Base-by-base conservation (phyloP, 2,797 vertebrate species). In the Acanthis flammea region DNA sequence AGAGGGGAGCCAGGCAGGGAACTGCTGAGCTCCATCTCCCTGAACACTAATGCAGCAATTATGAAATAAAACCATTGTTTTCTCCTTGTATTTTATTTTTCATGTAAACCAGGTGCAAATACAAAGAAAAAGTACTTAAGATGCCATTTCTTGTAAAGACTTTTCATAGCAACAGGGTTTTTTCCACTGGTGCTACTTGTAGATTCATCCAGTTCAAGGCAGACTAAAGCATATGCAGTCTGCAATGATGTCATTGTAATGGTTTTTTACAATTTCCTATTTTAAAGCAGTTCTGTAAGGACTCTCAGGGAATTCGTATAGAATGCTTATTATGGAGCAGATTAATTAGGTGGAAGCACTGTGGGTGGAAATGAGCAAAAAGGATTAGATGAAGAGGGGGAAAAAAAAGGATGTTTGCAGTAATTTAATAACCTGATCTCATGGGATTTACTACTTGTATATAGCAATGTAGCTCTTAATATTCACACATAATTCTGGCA, bases 311-410 rank as follows among this genome's bases (percentile, higher is more conserved):
- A 75, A 75, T 89, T 53, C 0, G 1, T 88, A 7, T 51, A 55
- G 45, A 24, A 35, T 71, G 45, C 19, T 93, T 73, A 47, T 80
- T 92, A 68, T 66, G 77, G 41, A 68, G 92, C 55, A 48, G 48
- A 31, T 72, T 73, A 88, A 76, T 88, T 77, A 86, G 50, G 37
- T 86, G 35, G 39, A 85, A 94, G 31, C 7, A 4, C 35, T 57
- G 66, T 77, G 79, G 50, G 48, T 82, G 51, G 70, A 94, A 96
- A 62, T 80, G 50, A 79, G 70, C 39, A 88, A 85, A 92, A 87
- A 92, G 60, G 70, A 72, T 88, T 91, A 82, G 37, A 84, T 57
- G 84, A 53, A 72, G 51, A 80, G 11, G 3, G 10, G 1, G 10
- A 1, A 2, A 3, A 63, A 37, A 50, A 48, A 15, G 6, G 19